phyloP scores from a whole-genome alignment of 2,113 vertebrate genomes.

The Otis tarda region DNA sequence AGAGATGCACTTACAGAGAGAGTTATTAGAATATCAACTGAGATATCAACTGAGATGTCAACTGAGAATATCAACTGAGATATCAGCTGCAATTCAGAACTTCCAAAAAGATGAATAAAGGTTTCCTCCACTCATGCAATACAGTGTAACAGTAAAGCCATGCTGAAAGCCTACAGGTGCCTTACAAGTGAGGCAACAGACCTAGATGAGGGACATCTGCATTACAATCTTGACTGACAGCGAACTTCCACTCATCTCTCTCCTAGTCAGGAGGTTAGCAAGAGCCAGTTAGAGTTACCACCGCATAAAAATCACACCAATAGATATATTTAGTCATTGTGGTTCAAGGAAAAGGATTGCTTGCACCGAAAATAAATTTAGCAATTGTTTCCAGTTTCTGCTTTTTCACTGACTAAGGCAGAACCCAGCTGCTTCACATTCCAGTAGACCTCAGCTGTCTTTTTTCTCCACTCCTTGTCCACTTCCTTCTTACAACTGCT shows the following conservation, averaged over 20 bases:
- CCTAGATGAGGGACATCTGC: not conserved
- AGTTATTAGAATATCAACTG: not conserved
- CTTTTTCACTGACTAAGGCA: constrained; percentile 40
- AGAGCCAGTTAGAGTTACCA: constrained; percentile 21
- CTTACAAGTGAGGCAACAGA: not conserved
- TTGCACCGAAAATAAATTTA: constrained; percentile 60
- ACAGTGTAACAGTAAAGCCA: not conserved
- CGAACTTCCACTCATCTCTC: not conserved
- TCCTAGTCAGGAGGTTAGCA: constrained; percentile 1
- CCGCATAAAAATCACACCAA: constrained; percentile 18
- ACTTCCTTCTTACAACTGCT: not conserved
- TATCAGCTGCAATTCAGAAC: not conserved
- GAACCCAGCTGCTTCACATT: constrained; percentile 36
- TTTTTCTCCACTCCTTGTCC: not conserved
- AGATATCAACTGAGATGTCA: not conserved
- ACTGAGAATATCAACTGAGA: not conserved
- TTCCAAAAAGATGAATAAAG: not conserved
- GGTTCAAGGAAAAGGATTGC: constrained; percentile 41
- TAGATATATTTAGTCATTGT: constrained; percentile 48
- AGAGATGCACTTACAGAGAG: not conserved
- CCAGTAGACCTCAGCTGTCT: constrained; percentile 51
- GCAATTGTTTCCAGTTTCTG: constrained; percentile 59
- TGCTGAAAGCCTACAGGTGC: not conserved
- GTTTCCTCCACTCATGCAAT: not conserved
- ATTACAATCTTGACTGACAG: not conserved